Evolutionary conservation across 2,888 invertebrate species (phyloP), one percentile per base, ranked within the genome.

Genomic region (Lithodes maja): DNA sequence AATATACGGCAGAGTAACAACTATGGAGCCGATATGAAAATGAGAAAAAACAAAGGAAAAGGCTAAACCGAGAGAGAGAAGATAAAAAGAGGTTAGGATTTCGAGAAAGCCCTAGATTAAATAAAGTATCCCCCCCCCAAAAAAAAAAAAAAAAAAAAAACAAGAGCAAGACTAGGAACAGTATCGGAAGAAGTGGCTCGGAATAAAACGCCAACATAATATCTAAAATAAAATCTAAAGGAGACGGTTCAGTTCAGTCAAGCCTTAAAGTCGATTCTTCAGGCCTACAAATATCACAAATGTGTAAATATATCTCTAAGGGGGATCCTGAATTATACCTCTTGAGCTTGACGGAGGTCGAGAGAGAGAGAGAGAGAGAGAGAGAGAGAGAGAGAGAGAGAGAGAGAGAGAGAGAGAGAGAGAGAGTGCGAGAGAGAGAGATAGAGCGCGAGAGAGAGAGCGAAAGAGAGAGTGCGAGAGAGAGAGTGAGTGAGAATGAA

Each of bases 391-490:
- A n/a, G n/a, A 74, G 74, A 74, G 74, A 74, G 74, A 74, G 74
- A 74, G 74, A n/a, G 74, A n/a, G 74, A 74, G n/a, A 74, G 74
- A 74, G n/a, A 74, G 74, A 74, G n/a, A 74, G 7, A 15, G n/a
- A 74, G n/a, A n/a, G n/a, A n/a, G 74, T 3, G 74, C 1, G n/a
- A 1, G n/a, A 0, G 74, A 74, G n/a, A 74, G 74, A 74, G n/a
- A 74, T 0, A 15, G n/a, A 74, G n/a, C 3, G n/a, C 3, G 74
- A n/a, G 74, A 74, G n/a, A 71, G n/a, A n/a, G 74, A 74, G 74
- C 7, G 74, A 74, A n/a, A 74, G 74, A n/a, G n/a, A n/a, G 74
- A 74, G n/a, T 3, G 7, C 7, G 74, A 74, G 74, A n/a, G 74
- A n/a, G n/a, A 74, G n/a, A 74, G 7, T 3, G n/a, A 74, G 74